Conservation (phyloP, 2,888 invertebrate species). For the Hirtodrosophila alboralis region DNA sequence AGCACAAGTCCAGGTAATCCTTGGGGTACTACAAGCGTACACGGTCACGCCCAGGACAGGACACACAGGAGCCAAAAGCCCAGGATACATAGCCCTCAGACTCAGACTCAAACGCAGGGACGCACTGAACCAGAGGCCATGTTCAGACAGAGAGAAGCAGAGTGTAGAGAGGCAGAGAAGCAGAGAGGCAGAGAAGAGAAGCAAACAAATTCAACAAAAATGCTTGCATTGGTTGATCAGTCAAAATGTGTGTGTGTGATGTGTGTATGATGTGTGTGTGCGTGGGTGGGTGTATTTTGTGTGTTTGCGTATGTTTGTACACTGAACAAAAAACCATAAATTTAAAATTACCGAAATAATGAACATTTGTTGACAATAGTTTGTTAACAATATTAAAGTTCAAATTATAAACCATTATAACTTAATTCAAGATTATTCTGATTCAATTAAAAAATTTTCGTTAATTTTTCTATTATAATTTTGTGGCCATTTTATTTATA, state of each 20-base stretch:
- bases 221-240: constrained; percentile 54
- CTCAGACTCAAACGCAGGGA: not conserved
- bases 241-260: constrained; percentile 33
- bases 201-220: constrained; percentile 62
- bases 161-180: no score
- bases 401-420: no score
- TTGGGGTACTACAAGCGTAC: constrained; percentile 62
- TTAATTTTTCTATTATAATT: no score
- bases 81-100: constrained; percentile 6
- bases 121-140: constrained; percentile 3
- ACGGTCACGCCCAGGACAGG: constrained; percentile 32
- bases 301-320: constrained; percentile 3
- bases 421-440: no score
- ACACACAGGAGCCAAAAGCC: not conserved
- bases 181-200: no score
- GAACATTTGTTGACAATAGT: no score
- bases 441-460: no score
- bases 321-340: no score
- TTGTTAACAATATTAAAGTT: no score
- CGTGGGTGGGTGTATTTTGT: constrained; percentile 2
- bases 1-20: constrained; percentile 76
- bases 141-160: constrained; percentile 4
- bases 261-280: constrained; percentile 10
- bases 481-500: no score
- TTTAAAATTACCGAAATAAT: no score